Evolutionary conservation across 2,113 vertebrate species (phyloP).

Genomic region (Melierax canorus): DNA sequence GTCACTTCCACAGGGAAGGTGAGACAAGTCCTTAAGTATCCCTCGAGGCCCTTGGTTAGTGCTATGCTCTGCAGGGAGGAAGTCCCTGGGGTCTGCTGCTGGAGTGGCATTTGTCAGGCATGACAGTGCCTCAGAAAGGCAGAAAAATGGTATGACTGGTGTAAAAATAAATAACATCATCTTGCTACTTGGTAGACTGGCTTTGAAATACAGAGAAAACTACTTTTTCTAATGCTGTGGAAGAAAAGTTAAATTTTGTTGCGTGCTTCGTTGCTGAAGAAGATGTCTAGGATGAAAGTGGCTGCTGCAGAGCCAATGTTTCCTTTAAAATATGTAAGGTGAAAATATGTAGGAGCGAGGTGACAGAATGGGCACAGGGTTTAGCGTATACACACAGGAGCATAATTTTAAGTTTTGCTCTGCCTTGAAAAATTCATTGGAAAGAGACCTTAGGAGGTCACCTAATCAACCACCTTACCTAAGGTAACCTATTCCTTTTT

Average conservation of each 20-base stretch:
- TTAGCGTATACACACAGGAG: neutral
- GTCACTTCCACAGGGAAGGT: neutral
- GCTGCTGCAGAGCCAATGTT: neutral
- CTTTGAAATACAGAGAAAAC: neutral
- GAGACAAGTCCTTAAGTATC: neutral
- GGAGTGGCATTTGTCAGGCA: neutral
- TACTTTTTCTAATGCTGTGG: neutral
- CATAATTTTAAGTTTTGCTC: neutral
- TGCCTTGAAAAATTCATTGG: neutral
- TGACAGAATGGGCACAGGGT: neutral
- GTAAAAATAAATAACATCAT: neutral
- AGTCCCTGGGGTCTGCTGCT: neutral
- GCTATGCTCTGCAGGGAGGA: neutral
- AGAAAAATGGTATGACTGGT: neutral
- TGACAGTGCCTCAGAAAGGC: neutral
- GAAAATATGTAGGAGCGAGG: neutral
- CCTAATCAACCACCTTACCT: neutral
- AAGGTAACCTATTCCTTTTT: neutral
- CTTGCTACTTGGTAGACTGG: neutral
- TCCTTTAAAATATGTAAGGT: neutral
- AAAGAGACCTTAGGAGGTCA: neutral
- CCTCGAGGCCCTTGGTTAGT: neutral
- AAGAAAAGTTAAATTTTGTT: neutral
- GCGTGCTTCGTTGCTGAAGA: neutral
- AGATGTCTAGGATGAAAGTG: neutral